Base-by-base conservation (phyloP, 2,113 vertebrate species). In the Ciconia stormi region DNA sequence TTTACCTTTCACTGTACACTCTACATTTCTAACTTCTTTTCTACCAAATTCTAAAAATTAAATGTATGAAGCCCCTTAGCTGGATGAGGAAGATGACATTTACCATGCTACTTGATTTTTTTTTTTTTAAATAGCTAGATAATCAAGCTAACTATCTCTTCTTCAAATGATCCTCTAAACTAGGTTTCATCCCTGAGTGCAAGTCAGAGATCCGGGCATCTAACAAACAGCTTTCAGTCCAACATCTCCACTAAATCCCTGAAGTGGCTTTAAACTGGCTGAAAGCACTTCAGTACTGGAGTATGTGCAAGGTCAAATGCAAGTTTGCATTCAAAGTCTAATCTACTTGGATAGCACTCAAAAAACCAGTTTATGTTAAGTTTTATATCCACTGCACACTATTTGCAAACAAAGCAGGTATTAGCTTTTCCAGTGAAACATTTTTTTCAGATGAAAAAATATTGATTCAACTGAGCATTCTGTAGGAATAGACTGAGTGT, bases 261-360 rank as follows among this genome's bases (percentile, higher is more conserved):
- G 78, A 95, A 94, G 82, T 85, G 84, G 81, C 65, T 95, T 96
- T 94, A 94, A 82, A 95, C 81, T 87, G 67, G 36, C 67, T 92
- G 81, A 89, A 95, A 92, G 77, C 91, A 87, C 87, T 96, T 81
- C 89, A 94, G 56, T 55, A 87, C 49, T 79, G 36, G 40, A 91
- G 36, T 61, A 94, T 47, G 82, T 14, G 20, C 82, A 90, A 93
- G 90, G 90, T 95, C 70, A 96, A 96, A 95, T 16, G 17, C 65
- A 90, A 93, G 87, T 94, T 82, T 87, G 66, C 61, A 96, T 91
- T 93, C 74, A 20, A 95, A 91, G 56, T 72, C 65, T 96, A 85
- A 96, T 91, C 93, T 96, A 87, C 84, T 96, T 90, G 90, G 81
- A 94, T n/a, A 91, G 66, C 78, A 90, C 74, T 95, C 61, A 91